Base-by-base conservation (phyloP, 2,113 vertebrate species). In the Rhinogobius similis region DNA sequence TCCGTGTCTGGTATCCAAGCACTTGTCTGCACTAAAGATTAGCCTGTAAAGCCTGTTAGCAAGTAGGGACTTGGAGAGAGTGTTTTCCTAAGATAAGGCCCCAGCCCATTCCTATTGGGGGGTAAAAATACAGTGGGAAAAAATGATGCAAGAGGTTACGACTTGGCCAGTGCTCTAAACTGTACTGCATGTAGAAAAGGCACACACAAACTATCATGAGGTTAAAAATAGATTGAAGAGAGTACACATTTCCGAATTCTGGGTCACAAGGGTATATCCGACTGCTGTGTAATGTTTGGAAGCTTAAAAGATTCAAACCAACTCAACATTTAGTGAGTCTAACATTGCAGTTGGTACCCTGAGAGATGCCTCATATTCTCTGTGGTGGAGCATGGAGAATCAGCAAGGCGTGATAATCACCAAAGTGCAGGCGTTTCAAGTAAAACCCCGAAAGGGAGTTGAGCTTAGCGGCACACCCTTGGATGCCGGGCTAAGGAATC, bases 31-130 rank as follows among this genome's bases (percentile, higher is more conserved):
- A 83, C 85, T 82, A 82, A 81, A 91, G 91, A 92, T 93, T 90
- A 93, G 81, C 85, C 75, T 85, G 87, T 70, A 92, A 90, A 91
- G 89, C 89, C 86, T 90, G 87, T 91, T 91, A 91, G 88, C 69
- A 79, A 88, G 88, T 81, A 76, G 85, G 79, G 87, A 82, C 82
- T 85, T 83, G 88, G 87, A 82, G 77, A 56, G 90, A 89, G 84
- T 92, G 91, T 92, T 92, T 86, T 50, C 59, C 78, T 62, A 67
- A 89, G 91, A 92, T 91, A 93, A 92, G 88, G 73, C 80, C 82
- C 88, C 82, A 81, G 85, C 82, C 81, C 83, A 75, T 80, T 80
- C 85, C 89, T 81, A 77, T 39, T 73, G 76, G 79, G 79, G 23
- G 77, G 66, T 79, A 68, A 75, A 76, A 68, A 78, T 75, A 73